Percentiles rank a stretch among this genome's conserved stretches.
Conservation (phyloP, 2,888 invertebrate species). For the Tigriopus californicus region DNA sequence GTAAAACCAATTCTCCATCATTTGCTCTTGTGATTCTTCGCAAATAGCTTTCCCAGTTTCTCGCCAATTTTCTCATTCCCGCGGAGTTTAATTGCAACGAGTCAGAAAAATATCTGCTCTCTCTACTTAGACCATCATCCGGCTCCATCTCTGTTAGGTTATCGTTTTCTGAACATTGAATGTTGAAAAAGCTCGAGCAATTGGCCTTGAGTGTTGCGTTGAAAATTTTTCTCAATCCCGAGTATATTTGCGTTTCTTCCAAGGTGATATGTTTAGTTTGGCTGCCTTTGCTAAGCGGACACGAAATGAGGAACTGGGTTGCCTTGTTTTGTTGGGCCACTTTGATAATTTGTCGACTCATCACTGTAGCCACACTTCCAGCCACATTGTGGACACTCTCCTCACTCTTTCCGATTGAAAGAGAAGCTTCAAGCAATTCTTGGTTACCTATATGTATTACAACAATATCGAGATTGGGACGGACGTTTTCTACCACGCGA, state of each 20-base stretch:
- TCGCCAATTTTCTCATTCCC: constrained; percentile 11
- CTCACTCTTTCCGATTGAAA: not conserved
- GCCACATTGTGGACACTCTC: constrained; percentile 4
- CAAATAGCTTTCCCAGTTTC: constrained; percentile 8
- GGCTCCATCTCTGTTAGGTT: not conserved
- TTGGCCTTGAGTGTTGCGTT: constrained; percentile 5
- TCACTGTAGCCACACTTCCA: constrained; percentile 1
- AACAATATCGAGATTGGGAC: constrained; percentile 12
- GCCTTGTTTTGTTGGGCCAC: not conserved
- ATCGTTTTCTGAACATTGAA: constrained; percentile 7
- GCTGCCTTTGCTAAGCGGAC: not conserved
- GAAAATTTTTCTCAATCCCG: constrained; percentile 7
- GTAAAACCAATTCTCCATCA: too few relatives aligned
- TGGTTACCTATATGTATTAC: constrained; percentile 14
- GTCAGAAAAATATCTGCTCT: constrained; percentile 5
- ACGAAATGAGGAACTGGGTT: constrained; percentile 10
- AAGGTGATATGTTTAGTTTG: not conserved
- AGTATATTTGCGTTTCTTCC: not conserved
- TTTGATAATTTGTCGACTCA: constrained; percentile 6
- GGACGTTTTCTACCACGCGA: constrained; percentile 10
- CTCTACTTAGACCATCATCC: too few relatives aligned
- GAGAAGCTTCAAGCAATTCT: constrained; percentile 7
- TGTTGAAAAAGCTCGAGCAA: not conserved
- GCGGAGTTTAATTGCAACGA: constrained; percentile 1
- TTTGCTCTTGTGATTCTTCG: too few relatives aligned